A percentile compares a stretch with the other conserved stretches of the same genome.
Evolutionary conservation across 1,140 invertebrate species (phyloP).

Genomic region (Trichomalopsis sarcophagae): DNA sequence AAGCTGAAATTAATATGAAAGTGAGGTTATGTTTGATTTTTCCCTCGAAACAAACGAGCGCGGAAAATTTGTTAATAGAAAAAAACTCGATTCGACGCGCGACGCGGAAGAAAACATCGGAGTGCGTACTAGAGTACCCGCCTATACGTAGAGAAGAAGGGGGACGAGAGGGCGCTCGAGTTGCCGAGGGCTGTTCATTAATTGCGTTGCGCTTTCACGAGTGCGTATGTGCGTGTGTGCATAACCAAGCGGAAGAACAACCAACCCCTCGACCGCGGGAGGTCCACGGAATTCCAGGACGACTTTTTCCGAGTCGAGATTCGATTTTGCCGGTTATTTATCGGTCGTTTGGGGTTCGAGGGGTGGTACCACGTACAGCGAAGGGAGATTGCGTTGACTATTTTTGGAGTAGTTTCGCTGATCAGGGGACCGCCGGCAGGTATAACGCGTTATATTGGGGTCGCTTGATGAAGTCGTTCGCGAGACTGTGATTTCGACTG

Average conservation of each 20-base stretch:
- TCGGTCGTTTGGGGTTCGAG: not conserved
- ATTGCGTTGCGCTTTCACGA: conserved; percentile 30
- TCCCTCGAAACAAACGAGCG: not conserved
- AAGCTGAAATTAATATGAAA: not conserved
- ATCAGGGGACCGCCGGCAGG: not conserved
- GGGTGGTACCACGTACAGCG: no score
- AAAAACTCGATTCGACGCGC: not conserved
- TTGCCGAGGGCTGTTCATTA: conserved; percentile 34
- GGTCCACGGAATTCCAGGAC: not conserved
- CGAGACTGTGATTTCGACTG: conserved; percentile 3
- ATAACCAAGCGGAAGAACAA: not conserved
- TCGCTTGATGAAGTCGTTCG: not conserved
- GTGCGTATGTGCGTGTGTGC: conserved; percentile 1
- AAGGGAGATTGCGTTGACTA: not conserved
- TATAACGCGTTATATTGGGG: not conserved
- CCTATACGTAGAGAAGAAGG: not conserved
- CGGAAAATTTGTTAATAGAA: conserved; percentile 17
- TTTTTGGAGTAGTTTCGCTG: not conserved
- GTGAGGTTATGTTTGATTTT: not conserved
- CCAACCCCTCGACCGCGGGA: not conserved
- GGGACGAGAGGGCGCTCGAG: conserved; percentile 22
- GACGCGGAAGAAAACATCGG: not conserved
- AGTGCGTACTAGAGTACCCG: not conserved
- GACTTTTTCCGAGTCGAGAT: not conserved
- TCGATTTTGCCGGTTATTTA: conserved; percentile 7